Conservation (phyloP, 2,113 vertebrate species). For the Anser brachyrhynchus region DNA sequence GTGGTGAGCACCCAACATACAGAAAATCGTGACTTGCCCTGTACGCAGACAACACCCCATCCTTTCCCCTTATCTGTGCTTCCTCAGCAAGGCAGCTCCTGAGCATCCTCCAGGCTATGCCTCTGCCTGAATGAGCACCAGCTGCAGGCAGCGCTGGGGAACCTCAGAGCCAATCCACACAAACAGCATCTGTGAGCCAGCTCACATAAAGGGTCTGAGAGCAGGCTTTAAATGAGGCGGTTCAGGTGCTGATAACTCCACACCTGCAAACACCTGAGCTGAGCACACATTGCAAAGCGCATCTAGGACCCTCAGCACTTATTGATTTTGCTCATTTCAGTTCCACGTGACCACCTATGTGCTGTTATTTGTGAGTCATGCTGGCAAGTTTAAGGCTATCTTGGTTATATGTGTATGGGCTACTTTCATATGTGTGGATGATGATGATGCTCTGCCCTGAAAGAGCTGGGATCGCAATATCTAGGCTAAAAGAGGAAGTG, state of each 20-base stretch:
- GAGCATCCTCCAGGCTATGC: neutral
- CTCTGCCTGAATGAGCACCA: neutral
- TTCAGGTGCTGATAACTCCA: neutral
- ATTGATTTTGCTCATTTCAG: neutral
- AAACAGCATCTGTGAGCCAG: neutral
- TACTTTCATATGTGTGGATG: neutral
- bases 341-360: fast-evolving
- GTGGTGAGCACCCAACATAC: fast-evolving
- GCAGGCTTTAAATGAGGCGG: neutral
- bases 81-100: neutral
- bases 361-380: neutral
- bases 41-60: neutral
- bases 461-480: neutral
- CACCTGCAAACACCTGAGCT: fast-evolving
- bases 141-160: neutral
- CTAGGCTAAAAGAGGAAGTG: neutral
- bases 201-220: neutral
- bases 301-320: too few relatives aligned
- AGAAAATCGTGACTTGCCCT: neutral
- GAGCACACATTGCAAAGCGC: fast-evolving
- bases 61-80: neutral
- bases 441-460: neutral
- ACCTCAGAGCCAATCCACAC: neutral
- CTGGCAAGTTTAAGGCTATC: neutral
- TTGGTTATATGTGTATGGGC: neutral